Evolutionary conservation across 2,888 invertebrate genomes (phyloP), one percentile per base, ranked within the genome.

Genomic region (Tachina lurida): DNA sequence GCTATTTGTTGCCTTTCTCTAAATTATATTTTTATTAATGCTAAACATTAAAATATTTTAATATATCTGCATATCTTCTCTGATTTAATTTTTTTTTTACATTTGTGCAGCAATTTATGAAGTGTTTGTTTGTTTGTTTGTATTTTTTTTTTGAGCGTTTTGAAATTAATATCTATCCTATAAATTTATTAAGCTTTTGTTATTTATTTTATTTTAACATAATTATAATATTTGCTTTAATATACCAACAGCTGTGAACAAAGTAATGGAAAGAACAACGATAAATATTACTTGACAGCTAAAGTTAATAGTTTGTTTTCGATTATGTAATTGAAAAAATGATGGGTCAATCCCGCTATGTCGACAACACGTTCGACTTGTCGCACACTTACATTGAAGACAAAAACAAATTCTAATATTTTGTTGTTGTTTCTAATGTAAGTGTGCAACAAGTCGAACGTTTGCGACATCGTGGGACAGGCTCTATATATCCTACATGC

Each of bases 51-150:
- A 49, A 52, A 45, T 15, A 56, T 70, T 60, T 41, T 58, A 31
- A n/a, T 41, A 49, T 67, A 47, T 43, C 9, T 78, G 56, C 15
- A 31, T 31, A 31, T 58, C 19, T 78, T 62, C 15, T 67, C 10
- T 31, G 10, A 22, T 78, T 41, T 43, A 13, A 47, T 47, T 77
- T 60, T 43, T 47, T 77, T 60, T 43, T 76, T 22, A 31, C 15
- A 62, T 65, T 68, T 74, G 68, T 86, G 86, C 86, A 86, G 86
- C 86, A 83, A 67, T 63, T 83, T 79, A 86, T 86, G 86, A 86
- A 76, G 86, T 86, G 86, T 86, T 79, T 83, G 71, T 84, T 31
- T 31, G 31, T 31, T 31, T 31, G 31, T 31, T 31, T 31, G 31
- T n/a, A n/a, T n/a, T n/a, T n/a, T 70, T 68, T 52, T 54, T 60